Conservation (phyloP, 2,797 vertebrate species). For the Amazona ochrocephala region DNA sequence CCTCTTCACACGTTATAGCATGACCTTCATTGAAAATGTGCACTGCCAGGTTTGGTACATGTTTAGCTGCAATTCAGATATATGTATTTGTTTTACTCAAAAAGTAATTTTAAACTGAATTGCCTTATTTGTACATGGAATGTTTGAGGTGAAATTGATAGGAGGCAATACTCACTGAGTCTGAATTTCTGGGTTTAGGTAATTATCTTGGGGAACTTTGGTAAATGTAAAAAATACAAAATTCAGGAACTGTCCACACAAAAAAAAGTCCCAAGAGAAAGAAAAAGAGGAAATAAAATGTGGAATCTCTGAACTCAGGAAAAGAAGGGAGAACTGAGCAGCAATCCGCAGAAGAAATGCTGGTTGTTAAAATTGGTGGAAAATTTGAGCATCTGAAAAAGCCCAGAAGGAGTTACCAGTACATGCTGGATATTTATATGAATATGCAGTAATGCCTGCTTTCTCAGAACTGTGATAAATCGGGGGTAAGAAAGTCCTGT, state of each 20-base stretch:
- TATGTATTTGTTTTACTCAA: neutral
- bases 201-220: neutral
- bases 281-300: constrained; percentile 17
- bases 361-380: neutral
- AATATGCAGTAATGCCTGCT: neutral
- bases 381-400: neutral
- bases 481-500: neutral
- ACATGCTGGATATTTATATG: neutral
- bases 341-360: neutral
- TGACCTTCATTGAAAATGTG: neutral
- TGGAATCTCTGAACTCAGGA: neutral
- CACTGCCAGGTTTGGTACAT: neutral
- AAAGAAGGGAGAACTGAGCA: constrained; percentile 20
- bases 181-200: neutral
- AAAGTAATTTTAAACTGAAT: neutral
- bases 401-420: neutral
- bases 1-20: neutral
- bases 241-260: neutral
- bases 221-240: neutral
- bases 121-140: neutral
- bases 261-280: neutral
- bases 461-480: neutral
- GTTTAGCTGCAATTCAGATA: neutral
- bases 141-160: neutral
- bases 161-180: neutral